Evolutionary conservation across 2,888 invertebrate species (phyloP).

Genomic region (Ceratothoa steindachneri): DNA sequence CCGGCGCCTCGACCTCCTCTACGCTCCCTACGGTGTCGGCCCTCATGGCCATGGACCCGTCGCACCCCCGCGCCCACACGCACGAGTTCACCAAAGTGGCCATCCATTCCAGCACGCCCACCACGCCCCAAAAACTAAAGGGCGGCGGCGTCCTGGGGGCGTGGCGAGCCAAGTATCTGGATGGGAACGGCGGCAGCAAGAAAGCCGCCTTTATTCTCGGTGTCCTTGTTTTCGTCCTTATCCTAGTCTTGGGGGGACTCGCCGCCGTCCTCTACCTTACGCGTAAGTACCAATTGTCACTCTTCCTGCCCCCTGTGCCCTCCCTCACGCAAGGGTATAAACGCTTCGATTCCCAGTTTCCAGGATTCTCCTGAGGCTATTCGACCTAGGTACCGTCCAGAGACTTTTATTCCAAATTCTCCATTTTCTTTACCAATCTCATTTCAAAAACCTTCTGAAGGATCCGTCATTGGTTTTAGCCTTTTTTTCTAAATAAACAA

Average conservation of each 20-base stretch:
- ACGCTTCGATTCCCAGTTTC: no score
- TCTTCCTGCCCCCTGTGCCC: no score
- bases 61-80: constrained; percentile 17
- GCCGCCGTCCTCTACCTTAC: constrained; percentile 42
- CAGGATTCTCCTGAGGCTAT: no score
- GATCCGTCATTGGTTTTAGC: no score
- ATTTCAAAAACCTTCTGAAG: no score
- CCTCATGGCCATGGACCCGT: constrained; percentile 37
- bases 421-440: no score
- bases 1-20: constrained; percentile 38
- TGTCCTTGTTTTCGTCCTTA: constrained; percentile 27
- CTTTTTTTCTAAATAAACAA: no score
- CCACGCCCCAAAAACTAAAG: constrained; percentile 42
- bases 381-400: no score
- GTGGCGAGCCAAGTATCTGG: constrained; percentile 43
- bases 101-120: constrained; percentile 25
- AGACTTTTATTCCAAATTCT: no score
- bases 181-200: constrained; percentile 21
- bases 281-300: constrained; percentile 43
- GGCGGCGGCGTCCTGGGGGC: constrained; percentile 37
- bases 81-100: constrained; percentile 19
- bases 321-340: no score
- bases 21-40: constrained; percentile 45
- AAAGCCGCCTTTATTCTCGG: constrained; percentile 30
- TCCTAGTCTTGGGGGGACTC: constrained; percentile 41